phyloP scores from a whole-genome alignment of 2,888 invertebrate species.

The Cacoxenus indagator region DNA sequence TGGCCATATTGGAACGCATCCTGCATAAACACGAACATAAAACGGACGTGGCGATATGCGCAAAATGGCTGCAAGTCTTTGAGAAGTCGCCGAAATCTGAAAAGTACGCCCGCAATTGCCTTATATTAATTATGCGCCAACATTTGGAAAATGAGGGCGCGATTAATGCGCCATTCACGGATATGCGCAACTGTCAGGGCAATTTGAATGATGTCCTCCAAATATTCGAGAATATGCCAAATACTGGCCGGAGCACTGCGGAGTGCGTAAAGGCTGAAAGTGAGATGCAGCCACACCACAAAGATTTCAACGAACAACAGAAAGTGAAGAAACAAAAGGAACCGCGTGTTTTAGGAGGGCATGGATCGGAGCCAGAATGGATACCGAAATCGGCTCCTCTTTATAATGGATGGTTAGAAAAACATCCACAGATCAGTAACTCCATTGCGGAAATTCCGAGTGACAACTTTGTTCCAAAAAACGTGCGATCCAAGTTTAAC shows the following conservation, averaged over 20 bases:
- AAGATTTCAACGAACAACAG: background rate
- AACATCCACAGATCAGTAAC: too few relatives aligned
- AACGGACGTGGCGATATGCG: constrained; percentile 21
- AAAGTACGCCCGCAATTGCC: constrained; percentile 48
- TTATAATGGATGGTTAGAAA: too few relatives aligned
- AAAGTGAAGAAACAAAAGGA: background rate
- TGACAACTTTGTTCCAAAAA: too few relatives aligned
- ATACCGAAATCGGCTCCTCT: too few relatives aligned
- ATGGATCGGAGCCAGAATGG: too few relatives aligned
- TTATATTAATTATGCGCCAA: constrained; percentile 43
- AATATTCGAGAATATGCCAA: background rate
- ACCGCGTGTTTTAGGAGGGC: too few relatives aligned
- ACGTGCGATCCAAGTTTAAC: too few relatives aligned
- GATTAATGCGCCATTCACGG: constrained; percentile 38
- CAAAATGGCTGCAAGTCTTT: constrained; percentile 41
- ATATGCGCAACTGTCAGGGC: constrained; percentile 19
- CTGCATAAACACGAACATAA: background rate
- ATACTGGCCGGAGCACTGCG: background rate
- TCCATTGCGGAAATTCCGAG: too few relatives aligned
- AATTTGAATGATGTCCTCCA: constrained; percentile 37
- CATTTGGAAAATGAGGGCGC: constrained; percentile 39
- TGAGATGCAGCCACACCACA: background rate
- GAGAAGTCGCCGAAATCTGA: constrained; percentile 16
- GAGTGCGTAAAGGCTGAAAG: background rate
- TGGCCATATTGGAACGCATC: constrained; percentile 29